phyloP scores from a whole-genome alignment of 2,113 vertebrate species.

The Pedionomus torquatus region DNA sequence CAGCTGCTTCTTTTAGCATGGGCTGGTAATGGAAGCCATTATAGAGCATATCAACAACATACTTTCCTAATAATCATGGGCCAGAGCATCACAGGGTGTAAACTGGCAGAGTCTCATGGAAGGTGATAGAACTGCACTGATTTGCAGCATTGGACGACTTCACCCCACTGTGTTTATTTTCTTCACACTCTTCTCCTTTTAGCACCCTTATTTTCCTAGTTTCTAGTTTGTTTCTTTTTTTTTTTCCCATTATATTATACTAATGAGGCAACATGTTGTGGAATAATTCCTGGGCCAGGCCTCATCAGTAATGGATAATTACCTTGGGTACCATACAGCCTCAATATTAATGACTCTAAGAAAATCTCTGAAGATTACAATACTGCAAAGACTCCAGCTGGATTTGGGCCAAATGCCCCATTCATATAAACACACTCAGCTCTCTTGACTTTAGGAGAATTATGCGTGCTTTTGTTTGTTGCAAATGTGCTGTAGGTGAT shows the following conservation, averaged over 20 bases:
- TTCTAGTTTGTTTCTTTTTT: background rate
- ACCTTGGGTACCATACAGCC: slow-evolving; percentile 2
- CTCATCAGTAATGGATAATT: slow-evolving; percentile 34
- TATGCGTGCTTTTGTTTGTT: background rate
- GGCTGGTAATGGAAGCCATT: slow-evolving; percentile 62
- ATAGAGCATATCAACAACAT: slow-evolving; percentile 57
- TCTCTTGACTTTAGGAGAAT: background rate
- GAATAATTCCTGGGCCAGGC: slow-evolving; percentile 16
- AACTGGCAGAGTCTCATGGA: slow-evolving; percentile 28
- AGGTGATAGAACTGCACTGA: background rate
- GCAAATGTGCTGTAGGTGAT: background rate
- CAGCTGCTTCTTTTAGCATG: slow-evolving; percentile 76
- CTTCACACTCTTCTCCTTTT: background rate
- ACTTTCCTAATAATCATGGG: slow-evolving; percentile 53
- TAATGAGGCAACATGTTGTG: slow-evolving; percentile 15
- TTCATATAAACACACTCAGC: background rate
- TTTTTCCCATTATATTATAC: background rate
- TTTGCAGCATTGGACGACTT: slow-evolving; percentile 1
- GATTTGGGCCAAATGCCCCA: background rate
- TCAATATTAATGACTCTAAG: background rate
- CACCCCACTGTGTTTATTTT: background rate
- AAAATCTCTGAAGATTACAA: slow-evolving; percentile 31
- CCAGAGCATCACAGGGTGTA: slow-evolving; percentile 34
- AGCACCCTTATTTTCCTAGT: background rate
- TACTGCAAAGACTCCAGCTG: background rate